Conservation (phyloP, 30 jellyfish, hydroid and myxozoan genomes). For the Aurelia aurita complex sp. Pacific region DNA sequence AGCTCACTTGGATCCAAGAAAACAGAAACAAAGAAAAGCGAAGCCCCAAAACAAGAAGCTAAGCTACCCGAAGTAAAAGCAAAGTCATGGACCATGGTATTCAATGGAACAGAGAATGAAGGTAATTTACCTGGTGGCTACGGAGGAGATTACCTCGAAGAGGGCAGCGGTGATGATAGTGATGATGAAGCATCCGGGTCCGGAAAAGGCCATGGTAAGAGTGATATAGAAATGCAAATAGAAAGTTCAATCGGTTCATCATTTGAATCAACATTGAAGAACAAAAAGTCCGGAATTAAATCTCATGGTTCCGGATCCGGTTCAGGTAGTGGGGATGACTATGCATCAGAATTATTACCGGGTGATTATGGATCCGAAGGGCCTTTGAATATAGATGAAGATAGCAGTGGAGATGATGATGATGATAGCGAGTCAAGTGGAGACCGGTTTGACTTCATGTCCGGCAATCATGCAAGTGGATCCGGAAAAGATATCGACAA, state of each 20-base stretch:
- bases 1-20: slow-evolving; percentile 46
- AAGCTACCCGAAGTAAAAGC: slow-evolving; percentile 35
- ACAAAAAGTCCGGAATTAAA: slow-evolving; percentile 19
- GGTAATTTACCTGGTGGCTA: slow-evolving; percentile 90
- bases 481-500: slow-evolving; percentile 58
- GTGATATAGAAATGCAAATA: slow-evolving; percentile 92
- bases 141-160: slow-evolving; percentile 82
- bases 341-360: slow-evolving; percentile 68
- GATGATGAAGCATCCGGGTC: slow-evolving; percentile 61
- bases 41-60: slow-evolving; percentile 16
- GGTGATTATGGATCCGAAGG: slow-evolving; percentile 90
- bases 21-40: slow-evolving; percentile 55
- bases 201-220: slow-evolving; percentile 61
- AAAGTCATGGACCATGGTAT: slow-evolving; percentile 85
- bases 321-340: slow-evolving; percentile 74
- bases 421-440: slow-evolving; percentile 41
- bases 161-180: slow-evolving; percentile 58
- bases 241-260: slow-evolving; percentile 97
- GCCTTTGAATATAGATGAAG: slow-evolving; percentile 75
- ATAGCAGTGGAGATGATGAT: slow-evolving; percentile 75
- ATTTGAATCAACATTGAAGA: slow-evolving; percentile 87
- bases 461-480: slow-evolving; percentile 78
- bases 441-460: slow-evolving; percentile 66
- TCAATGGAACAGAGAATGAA: slow-evolving; percentile 77
- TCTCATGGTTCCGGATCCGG: slow-evolving; percentile 87